Evolutionary conservation across 2,797 vertebrate species (phyloP), one percentile per base, ranked within the genome.

Genomic region (Pangasius mekongensis): DNA sequence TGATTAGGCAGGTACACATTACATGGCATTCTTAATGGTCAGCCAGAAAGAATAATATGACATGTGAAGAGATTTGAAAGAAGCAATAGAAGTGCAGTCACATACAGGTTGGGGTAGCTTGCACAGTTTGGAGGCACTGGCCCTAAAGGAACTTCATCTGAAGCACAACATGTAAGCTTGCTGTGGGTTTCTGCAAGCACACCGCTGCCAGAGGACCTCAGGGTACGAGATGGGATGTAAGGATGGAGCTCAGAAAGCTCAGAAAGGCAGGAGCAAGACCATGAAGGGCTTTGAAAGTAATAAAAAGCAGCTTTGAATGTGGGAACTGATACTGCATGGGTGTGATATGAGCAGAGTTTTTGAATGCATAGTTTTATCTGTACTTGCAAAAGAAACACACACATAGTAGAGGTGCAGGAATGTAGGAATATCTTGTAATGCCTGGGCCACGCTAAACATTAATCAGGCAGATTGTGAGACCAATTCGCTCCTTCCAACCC

Each of bases 111-210:
- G 24, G 14, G 14, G 27, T 13, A 24, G 54, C 36, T 56, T 36
- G 10, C 18, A 60, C 33, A 81, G 54, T 27, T 39, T 43, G 13
- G n/a, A 56, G 20, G 22, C 20, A 5, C 60, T 60, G 78, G 78
- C 11, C 62, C 56, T 49, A 66, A 67, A 52, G 27, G 60, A 30
- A 62, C 14, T 30, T 67, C 16, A 83, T 66, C 43, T 83, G 30
- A 24, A 64, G 24, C 81, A 83, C 39, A 47, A 20, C 82, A 49
- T 83, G 62, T n/a, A 66, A 83, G 27, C 62, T 16, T 66, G 62
- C 16, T 30, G 27, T 64, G 16, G 58, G 60, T 83, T 83, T 66
- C 39, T 30, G 16, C n/a, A 66, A 11, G 43, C 16, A 66, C 10
- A 60, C 11, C 7, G 4, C 33, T 60, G 33, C 54, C 78, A 60